Conservation (phyloP, 2,113 vertebrate genomes). For the Atherinomorus stipes region DNA sequence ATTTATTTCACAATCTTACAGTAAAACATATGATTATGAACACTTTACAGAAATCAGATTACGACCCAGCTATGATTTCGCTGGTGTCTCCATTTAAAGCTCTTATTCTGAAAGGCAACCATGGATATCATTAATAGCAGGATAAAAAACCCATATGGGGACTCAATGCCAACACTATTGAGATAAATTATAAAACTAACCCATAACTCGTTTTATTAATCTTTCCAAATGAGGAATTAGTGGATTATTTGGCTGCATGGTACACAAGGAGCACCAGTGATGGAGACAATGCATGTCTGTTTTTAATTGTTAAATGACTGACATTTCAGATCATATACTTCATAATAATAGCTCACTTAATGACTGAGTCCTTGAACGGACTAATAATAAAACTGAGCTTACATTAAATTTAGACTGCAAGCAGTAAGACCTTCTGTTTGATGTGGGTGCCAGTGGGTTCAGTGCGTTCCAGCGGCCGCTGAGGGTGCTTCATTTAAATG, state of each 20-base stretch:
- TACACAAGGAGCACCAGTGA: neutral
- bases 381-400: slow-evolving; percentile 1
- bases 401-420: slow-evolving; percentile 33
- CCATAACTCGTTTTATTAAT: slow-evolving; percentile 41
- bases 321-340: neutral
- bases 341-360: neutral
- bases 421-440: slow-evolving; percentile 28
- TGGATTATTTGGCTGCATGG: neutral
- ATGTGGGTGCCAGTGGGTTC: slow-evolving; percentile 17
- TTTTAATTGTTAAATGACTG: neutral
- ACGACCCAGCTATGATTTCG: neutral
- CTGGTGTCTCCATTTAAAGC: slow-evolving; percentile 18
- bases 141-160: slow-evolving; percentile 27
- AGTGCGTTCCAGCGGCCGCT: neutral
- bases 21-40: neutral
- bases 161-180: slow-evolving; percentile 33
- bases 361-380: neutral
- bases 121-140: slow-evolving; percentile 14
- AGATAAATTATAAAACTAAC: slow-evolving; percentile 43
- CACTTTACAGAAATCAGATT: slow-evolving; percentile 5
- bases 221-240: slow-evolving; percentile 29
- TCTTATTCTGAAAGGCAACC: slow-evolving; percentile 24
- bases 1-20: neutral
- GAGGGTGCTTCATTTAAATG: slow-evolving; percentile 23
- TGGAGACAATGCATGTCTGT: neutral